Percentiles rank a stretch among this genome's conserved stretches.
Evolutionary conservation across 2,888 invertebrate species (phyloP).

Genomic region (Trachelus troglodyta): DNA sequence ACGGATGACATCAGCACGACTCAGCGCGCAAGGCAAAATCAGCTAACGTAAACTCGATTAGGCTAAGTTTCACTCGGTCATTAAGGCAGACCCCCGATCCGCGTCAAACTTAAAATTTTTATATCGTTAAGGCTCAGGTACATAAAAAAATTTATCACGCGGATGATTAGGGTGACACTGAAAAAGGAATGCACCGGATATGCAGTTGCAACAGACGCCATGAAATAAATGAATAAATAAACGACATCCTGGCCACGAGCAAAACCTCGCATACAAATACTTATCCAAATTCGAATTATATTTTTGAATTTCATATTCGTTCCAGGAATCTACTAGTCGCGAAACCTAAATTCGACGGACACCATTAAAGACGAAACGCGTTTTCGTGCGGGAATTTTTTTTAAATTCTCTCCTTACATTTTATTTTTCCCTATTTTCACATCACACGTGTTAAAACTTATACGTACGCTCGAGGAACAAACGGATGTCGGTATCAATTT

Average conservation of each 20-base stretch:
- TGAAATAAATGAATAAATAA: constrained; percentile 5
- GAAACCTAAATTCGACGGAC: background rate
- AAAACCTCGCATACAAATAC: background rate
- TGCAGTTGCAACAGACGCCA: background rate
- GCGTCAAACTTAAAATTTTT: background rate
- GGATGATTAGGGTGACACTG: background rate
- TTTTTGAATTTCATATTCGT: constrained; percentile 3
- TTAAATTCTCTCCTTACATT: too few relatives aligned
- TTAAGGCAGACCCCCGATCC: background rate
- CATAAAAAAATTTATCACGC: background rate
- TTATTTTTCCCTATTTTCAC: background rate
- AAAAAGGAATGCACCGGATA: background rate
- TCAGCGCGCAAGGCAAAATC: background rate
- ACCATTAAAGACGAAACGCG: background rate
- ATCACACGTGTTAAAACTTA: background rate
- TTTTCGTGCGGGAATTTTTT: background rate
- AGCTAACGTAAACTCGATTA: background rate
- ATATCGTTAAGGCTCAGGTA: background rate
- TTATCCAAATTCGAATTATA: background rate
- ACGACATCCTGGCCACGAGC: constrained; percentile 2
- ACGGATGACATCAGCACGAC: background rate
- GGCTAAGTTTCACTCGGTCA: background rate
- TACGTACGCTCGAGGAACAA: background rate
- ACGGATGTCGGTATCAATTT: background rate
- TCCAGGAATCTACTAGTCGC: background rate